Base-by-base conservation (phyloP, 1,140 invertebrate genomes). In the Anastrepha ludens region DNA sequence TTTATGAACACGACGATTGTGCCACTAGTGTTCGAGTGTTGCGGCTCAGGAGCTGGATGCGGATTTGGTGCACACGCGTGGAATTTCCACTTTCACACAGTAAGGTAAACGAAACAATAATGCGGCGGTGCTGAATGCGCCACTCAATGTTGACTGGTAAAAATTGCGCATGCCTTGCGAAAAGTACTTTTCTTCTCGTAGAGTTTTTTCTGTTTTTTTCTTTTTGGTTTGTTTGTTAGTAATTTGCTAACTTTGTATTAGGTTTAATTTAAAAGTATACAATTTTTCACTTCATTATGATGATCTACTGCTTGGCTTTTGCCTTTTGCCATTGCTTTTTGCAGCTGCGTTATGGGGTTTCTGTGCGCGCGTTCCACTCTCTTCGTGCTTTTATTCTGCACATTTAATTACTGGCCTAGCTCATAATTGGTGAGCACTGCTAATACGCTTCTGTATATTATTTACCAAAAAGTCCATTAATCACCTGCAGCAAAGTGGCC, bases 21-120 rank as follows among this genome's bases (percentile, higher is more conserved):
- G 74, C 74, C 47, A 81, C 47, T 50, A 47, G 47, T 29, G 20
- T 50, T 55, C n/a, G 47, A 20, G 47, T 20, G 29, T 55, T 55
- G 50, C 50, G 6, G 11, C 50, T 11, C 50, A 29, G 29, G 50
- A 55, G 50, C 50, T 55, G 50, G 50, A 55, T 55, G 50, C 50
- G 74, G 74, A 81, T 55, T 55, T 55, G 15, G 44, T 50, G 39
- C 11, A n/a, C 41, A 47, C 74, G 74, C 47, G 74, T 6, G 74
- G 74, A 81, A 81, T 81, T 81, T 81, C 74, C 74, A 81, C 74
- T 81, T 81, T 81, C 74, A 81, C 74, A 41, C 7, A 55, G 47
- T 3, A 55, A 58, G 47, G 15, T 17, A 50, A 81, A 81, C 74
- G 74, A 55, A 81, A 81, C 9, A 0, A n/a, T 55, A 47, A 81